A percentile compares a stretch with the other conserved stretches of the same genome.
Evolutionary conservation across 2,113 vertebrate genomes (phyloP).

Genomic region (Carassius auratus): DNA sequence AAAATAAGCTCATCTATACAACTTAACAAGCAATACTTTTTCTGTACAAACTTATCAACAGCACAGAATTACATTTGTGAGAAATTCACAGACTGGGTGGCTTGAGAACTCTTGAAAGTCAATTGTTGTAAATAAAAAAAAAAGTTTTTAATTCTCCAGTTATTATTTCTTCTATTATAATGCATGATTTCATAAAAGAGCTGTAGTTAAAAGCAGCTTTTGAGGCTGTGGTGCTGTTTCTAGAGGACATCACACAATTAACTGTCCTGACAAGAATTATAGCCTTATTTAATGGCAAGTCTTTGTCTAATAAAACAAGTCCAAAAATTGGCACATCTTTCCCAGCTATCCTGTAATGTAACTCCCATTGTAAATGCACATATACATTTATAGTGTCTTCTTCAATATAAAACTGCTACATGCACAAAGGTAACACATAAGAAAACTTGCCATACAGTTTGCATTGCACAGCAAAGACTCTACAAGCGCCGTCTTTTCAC

Average conservation of each 20-base stretch:
- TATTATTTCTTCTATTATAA: slow-evolving; percentile 15
- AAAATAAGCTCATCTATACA: slow-evolving; percentile 26
- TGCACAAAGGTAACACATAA: slow-evolving; percentile 9
- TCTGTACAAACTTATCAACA: slow-evolving; percentile 24
- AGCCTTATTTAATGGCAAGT: background rate
- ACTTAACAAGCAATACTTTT: slow-evolving; percentile 8
- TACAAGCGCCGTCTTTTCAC: background rate
- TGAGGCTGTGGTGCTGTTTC: background rate
- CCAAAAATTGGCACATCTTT: slow-evolving; percentile 16
- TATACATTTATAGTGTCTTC: background rate
- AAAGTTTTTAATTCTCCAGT: slow-evolving; percentile 30
- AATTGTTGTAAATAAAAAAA: background rate
- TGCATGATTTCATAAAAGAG: slow-evolving; percentile 20
- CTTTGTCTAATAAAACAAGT: background rate
- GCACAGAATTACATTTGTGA: slow-evolving; percentile 1
- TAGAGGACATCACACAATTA: background rate
- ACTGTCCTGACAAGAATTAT: slow-evolving; percentile 5
- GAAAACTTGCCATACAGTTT: slow-evolving; percentile 17
- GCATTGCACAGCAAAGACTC: slow-evolving; percentile 20
- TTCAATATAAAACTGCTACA: slow-evolving; percentile 27
- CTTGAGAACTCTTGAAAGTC: background rate
- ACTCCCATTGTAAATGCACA: slow-evolving; percentile 18
- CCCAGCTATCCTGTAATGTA: background rate
- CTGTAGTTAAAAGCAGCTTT: slow-evolving; percentile 28
- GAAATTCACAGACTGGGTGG: background rate